A percentile compares a stretch with the other conserved stretches of the same genome.
Evolutionary conservation across 2,888 invertebrate genomes (phyloP).

Genomic region (Drosophila greeni): DNA sequence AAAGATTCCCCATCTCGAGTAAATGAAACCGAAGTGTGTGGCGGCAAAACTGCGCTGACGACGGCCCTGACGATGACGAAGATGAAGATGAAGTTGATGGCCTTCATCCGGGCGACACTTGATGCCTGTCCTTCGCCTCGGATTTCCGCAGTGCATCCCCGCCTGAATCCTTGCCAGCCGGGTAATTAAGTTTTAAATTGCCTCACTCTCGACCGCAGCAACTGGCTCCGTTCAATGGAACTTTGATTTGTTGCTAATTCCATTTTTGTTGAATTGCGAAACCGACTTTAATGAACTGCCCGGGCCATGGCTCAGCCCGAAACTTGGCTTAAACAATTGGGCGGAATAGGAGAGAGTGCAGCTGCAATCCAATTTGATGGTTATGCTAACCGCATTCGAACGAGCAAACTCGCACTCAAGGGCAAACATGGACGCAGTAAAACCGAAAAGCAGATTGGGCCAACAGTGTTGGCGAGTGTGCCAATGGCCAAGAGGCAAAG

Average conservation of each 20-base stretch:
- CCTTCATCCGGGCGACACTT: conserved; percentile 32
- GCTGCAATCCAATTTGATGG: conserved; percentile 21
- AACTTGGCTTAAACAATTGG: conserved; percentile 24
- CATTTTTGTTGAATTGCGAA: conserved; percentile 41
- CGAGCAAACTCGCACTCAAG: conserved; percentile 13
- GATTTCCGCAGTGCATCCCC: conserved; percentile 20
- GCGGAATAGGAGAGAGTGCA: not conserved
- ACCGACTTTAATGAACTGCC: conserved; percentile 33
- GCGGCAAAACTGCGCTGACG: too few relatives aligned
- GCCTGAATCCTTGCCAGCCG: conserved; percentile 10
- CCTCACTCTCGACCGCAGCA: conserved; percentile 17
- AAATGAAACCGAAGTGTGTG: conserved; percentile 74
- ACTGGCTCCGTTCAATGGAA: conserved; percentile 27
- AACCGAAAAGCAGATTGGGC: conserved; percentile 56
- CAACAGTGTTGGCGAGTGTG: conserved; percentile 62
- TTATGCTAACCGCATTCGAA: conserved; percentile 25
- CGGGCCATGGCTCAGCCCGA: conserved; percentile 4
- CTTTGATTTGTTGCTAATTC: conserved; percentile 46
- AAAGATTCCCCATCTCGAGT: conserved; percentile 40
- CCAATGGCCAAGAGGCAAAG: conserved; percentile 65
- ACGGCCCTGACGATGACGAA: conserved; percentile 34
- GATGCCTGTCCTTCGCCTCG: conserved; percentile 27
- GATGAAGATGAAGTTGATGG: conserved; percentile 36
- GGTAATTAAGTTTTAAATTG: conserved; percentile 41
- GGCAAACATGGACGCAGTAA: conserved; percentile 13